A percentile compares a stretch with the other conserved stretches of the same genome.
phyloP scores from a whole-genome alignment of 2,113 vertebrate genomes.

The Erythrolamprus reginae region DNA sequence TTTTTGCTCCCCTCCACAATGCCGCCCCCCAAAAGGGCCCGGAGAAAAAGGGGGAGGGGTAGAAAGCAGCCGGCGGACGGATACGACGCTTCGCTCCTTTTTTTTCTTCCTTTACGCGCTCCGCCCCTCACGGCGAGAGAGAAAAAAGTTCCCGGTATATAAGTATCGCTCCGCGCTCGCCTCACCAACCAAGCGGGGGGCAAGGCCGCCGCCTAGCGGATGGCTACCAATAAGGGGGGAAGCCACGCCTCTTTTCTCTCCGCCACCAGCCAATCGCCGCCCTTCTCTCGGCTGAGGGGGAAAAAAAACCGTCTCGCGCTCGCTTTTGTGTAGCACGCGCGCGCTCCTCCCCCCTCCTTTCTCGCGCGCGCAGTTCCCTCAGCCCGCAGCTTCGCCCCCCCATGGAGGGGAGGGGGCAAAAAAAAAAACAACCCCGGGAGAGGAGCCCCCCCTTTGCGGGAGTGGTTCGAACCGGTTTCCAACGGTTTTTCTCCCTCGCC shows the following conservation, averaged over 20 bases:
- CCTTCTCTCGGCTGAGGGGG: not conserved
- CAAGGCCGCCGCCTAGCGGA: not conserved
- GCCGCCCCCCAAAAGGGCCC: not conserved
- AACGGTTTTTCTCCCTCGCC: slow-evolving; percentile 2
- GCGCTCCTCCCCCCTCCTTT: not conserved
- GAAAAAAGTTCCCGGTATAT: not conserved
- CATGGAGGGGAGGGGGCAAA: not conserved
- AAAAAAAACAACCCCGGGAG: too few species aligned
- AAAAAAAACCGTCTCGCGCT: not conserved
- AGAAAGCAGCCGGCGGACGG: not conserved
- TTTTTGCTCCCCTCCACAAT: not conserved
- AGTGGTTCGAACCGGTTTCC: slow-evolving; percentile 37
- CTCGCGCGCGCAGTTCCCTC: not conserved
- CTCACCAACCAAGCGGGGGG: not conserved
- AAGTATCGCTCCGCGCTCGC: slow-evolving; percentile 4
- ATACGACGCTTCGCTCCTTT: not conserved
- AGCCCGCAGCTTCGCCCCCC: not conserved
- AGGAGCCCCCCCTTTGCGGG: not conserved
- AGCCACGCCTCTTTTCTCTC: not conserved
- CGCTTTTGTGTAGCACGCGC: not conserved
- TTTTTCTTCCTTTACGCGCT: too few species aligned
- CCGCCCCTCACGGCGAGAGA: not conserved
- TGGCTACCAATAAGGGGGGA: not conserved
- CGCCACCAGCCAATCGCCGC: not conserved
- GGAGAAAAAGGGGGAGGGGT: not conserved